Evolutionary conservation across 1,140 invertebrate species (phyloP).

Genomic region (Mylabris phalerata): DNA sequence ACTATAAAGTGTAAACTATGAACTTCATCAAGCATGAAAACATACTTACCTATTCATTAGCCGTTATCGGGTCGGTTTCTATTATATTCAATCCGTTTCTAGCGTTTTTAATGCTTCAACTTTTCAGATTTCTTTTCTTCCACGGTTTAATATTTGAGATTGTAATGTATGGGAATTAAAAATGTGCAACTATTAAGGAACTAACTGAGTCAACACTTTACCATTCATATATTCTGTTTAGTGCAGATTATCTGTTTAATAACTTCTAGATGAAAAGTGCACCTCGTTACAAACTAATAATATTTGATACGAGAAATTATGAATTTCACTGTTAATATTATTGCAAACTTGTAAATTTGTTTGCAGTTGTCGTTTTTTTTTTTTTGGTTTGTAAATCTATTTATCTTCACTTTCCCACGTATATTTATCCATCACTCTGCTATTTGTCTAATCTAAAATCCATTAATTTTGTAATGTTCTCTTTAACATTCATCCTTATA

Average conservation of each 20-base stretch:
- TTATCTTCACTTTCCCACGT: conserved; percentile 18
- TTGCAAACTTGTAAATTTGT: no score
- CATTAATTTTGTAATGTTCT: conserved; percentile 24
- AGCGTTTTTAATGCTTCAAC: no score
- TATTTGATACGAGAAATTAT: conserved; percentile 6
- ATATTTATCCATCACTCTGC: not conserved
- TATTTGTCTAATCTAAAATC: conserved; percentile 18
- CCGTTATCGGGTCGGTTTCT: no score
- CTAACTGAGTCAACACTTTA: conserved; percentile 18
- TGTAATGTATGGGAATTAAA: conserved; percentile 7
- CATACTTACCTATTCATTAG: no score
- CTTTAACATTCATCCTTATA: conserved; percentile 20
- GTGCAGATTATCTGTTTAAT: conserved; percentile 26
- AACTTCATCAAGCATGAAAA: no score
- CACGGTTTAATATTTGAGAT: not conserved
- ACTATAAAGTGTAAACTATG: no score
- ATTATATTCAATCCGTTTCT: no score
- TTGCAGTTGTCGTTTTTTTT: no score
- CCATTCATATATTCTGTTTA: conserved; percentile 18
- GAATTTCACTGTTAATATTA: no score
- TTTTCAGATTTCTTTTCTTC: no score
- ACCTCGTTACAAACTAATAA: conserved; percentile 13
- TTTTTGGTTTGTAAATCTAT: not conserved
- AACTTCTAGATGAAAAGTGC: conserved; percentile 20
- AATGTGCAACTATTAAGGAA: conserved; percentile 9